A percentile compares a stretch with the other conserved stretches of the same genome.
Evolutionary conservation across 2,113 vertebrate genomes (phyloP).

Genomic region (Campylomormyrus numenius): DNA sequence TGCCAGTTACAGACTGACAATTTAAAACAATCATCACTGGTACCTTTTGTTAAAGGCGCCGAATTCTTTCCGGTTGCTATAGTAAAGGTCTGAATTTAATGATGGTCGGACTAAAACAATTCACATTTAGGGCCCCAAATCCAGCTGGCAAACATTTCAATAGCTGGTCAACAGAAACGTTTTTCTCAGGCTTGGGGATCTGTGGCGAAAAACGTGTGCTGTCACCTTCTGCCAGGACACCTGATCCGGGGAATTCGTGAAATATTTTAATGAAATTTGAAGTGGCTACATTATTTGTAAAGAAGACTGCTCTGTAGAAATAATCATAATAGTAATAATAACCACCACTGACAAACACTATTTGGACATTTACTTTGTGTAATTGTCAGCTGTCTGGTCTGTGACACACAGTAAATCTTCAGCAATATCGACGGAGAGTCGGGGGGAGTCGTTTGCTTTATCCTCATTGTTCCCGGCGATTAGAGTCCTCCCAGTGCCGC

Average conservation of each 20-base stretch:
- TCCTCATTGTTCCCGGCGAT: conserved; percentile 11
- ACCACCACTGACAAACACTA: not conserved
- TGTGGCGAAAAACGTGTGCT: not conserved
- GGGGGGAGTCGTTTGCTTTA: not conserved
- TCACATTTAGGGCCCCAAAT: not conserved
- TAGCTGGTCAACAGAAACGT: not conserved
- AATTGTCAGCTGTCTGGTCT: not conserved
- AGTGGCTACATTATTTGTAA: not conserved
- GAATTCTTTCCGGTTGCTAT: not conserved
- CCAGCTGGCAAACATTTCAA: not conserved
- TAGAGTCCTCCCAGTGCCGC: conserved; percentile 1
- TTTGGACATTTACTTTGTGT: not conserved
- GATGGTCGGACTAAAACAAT: not conserved
- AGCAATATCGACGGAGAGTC: not conserved
- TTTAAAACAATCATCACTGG: not conserved
- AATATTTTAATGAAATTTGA: not conserved
- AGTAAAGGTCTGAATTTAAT: not conserved
- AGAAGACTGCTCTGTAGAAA: not conserved
- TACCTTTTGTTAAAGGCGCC: not conserved
- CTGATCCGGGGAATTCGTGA: not conserved
- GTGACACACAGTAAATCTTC: not conserved
- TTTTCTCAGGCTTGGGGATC: not conserved
- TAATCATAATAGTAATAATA: not conserved
- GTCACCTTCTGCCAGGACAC: not conserved
- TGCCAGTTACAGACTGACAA: not conserved